These are phyloP conservation scores for Hirundichthys speculiger DNA, from an alignment of 2,113 vertebrate genomes.

Conservation along the genomic window DNA sequence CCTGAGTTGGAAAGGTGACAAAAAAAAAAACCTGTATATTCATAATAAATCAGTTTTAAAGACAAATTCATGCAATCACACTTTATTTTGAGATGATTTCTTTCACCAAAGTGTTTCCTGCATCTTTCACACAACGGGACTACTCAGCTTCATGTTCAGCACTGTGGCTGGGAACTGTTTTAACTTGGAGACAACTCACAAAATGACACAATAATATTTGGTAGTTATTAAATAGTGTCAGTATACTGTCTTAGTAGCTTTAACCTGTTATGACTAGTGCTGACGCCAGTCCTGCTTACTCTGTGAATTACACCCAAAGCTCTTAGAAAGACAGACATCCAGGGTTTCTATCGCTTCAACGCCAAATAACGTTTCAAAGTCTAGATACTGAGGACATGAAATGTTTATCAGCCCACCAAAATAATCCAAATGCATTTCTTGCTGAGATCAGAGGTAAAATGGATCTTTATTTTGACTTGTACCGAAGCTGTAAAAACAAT, in stretches of 20 bases:
- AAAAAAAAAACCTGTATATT: background rate
- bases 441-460: slow-evolving; percentile 29
- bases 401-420: background rate
- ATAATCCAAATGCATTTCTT: background rate
- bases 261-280: background rate
- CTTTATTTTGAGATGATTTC: too few species aligned
- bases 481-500: too few species aligned
- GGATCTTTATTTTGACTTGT: slow-evolving; percentile 32
- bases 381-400: too few species aligned
- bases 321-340: background rate
- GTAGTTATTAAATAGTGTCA: too few species aligned
- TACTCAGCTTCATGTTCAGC: background rate
- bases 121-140: background rate
- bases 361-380: too few species aligned
- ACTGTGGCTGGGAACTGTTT: background rate
- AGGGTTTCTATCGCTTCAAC: too few species aligned
- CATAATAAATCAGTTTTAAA: too few species aligned
- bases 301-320: background rate
- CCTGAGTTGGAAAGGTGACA: too few species aligned
- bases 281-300: background rate
- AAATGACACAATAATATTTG: background rate
- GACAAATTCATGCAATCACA: too few species aligned
- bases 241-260: too few species aligned
- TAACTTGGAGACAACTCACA: background rate
- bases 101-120: background rate